Evolutionary conservation across 2,888 invertebrate genomes (phyloP), one percentile per base, ranked within the genome.

Genomic region (Troglohyphantes excavatus): DNA sequence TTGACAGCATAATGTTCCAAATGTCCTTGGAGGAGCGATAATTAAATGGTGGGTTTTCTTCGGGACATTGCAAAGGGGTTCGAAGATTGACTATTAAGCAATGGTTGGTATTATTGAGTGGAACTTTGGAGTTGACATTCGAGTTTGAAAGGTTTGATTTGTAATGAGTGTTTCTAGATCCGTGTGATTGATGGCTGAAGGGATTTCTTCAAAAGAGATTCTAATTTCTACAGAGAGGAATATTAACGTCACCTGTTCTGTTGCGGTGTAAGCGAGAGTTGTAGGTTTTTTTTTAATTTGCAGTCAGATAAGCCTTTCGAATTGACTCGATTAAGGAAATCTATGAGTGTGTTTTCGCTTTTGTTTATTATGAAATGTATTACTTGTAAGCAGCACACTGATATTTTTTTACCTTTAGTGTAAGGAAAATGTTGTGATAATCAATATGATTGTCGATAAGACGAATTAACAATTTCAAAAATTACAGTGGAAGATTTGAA

Each of bases 1-100:
- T n/a, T 89, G 88, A 89, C 88, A 89, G 82, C 82, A 76, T 89
- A 89, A 89, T 89, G 75, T 76, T 76, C 76, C 75, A 76, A 70
- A 82, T 76, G 82, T 82, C 88, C 88, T 89, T 89, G 88, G 63
- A n/a, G 53, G 53, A 19, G 11, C 59, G 13, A 13, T 21, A 81
- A 81, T 86, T 72, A 79, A 85, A 63, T 73, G 72, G 27, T 67
- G 29, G 53, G 29, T 81, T 21, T 67, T 26, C 13, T 17, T 59
- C 33, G 26, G 17, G 27, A n/a, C 72, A 72, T 72, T 63, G 59
- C 33, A 43, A 63, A 6, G n/a, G n/a, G 2, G 46, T 13, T 29
- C 68, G 68, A 76, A 87, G 67, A 88, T 88, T 67, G 81, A 75
- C 81, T 88, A 81, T 88, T 88, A 75, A 46, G 87, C 87, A 88